Evolutionary conservation across 2,797 vertebrate species (phyloP), one percentile per base, ranked within the genome.

Genomic region (Peromyscus eremicus): DNA sequence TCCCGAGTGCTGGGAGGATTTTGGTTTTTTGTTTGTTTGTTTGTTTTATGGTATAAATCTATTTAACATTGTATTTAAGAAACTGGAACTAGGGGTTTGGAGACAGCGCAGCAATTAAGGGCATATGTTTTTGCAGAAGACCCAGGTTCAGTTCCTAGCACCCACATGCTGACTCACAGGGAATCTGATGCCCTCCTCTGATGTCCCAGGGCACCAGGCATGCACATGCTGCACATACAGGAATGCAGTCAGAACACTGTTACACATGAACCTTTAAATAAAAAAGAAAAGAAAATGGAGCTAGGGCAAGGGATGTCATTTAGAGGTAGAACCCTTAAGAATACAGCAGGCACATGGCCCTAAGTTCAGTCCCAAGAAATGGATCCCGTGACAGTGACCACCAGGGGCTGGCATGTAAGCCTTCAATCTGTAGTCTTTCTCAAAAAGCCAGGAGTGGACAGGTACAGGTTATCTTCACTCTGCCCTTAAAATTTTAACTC

Each of bases 371-470:
- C 55, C 29, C 34, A 95, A 60, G 82, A 94, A 94, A 91, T 55
- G 64, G 89, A 94, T 86, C 81, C 55, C 34, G 40, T 73, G 90
- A 95, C 89, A 94, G 75, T 46, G 92, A 92, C 46, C 23, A 40
- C 62, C 34, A 93, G 21, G 13, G 55, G 88, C 49, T 55, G 43
- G 82, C 19, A 73, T 76, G 3, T 43, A 23, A 84, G 43, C 75
- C 46, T 70, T 90, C 57, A 87, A 82, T 90, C 92, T 87, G 29
- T 43, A 94, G 25, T 57, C 68, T 40, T 13, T 84, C 77, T 64
- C 57, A 89, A 29, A 94, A 5, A n/a, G 6, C 34, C 70, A 37
- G n/a, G 16, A 29, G 2, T 32, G 23, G 0, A 10, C 3, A 34
- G 10, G 80, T 37, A 94, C 32, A 91, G 9, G 70, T 84, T 76